Evolutionary conservation across 2,888 invertebrate species (phyloP), one percentile per base, ranked within the genome.

Genomic region (Leucophenga montana): DNA sequence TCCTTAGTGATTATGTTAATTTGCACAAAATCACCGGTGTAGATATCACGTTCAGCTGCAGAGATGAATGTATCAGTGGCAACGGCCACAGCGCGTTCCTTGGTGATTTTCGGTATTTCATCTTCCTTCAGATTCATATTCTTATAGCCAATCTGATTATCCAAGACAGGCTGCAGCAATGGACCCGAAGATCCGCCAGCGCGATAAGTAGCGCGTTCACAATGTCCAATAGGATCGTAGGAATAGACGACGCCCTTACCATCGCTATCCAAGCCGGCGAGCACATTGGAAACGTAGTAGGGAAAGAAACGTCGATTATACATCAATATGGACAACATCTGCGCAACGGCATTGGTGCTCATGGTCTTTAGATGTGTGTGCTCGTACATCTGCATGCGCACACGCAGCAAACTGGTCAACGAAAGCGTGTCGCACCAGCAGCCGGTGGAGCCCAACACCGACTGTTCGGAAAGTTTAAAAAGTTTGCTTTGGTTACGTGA

Each of bases 231-330:
- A 0, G 99, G 99, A 89, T 99, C 99, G 88, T 98, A 99, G 85
- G 95, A 95, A 90, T 94, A 99, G 8, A 99, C 95, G 79, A 95
- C 95, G 9, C 99, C 99, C 86, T 95, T 95, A 3, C 98, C 99
- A 74, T 98, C 94, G 39, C 92, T 92, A 89, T 99, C 98, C 67
- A 99, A 87, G 0, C 99, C 99, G 66, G 96, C 99, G 68, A 99
- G 89, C 61, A 99, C 93, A 86, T 98, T 98, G 33, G 96, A 95
- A 22, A 98, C 95, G 86, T 98, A 99, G 88, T 98, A 99, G 0
- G 99, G 99, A 89, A 99, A 99, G 90, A 99, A 99, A 69, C 99
- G 92, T 83, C 97, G 95, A 88, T 97, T 95, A 87, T 99, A 99
- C 79, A 99, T 91, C 91, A 97, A 94, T 4, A 97, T 97, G 0